Evolutionary conservation across 1,140 invertebrate genomes (phyloP).

Genomic region (Cylas formicarius): DNA sequence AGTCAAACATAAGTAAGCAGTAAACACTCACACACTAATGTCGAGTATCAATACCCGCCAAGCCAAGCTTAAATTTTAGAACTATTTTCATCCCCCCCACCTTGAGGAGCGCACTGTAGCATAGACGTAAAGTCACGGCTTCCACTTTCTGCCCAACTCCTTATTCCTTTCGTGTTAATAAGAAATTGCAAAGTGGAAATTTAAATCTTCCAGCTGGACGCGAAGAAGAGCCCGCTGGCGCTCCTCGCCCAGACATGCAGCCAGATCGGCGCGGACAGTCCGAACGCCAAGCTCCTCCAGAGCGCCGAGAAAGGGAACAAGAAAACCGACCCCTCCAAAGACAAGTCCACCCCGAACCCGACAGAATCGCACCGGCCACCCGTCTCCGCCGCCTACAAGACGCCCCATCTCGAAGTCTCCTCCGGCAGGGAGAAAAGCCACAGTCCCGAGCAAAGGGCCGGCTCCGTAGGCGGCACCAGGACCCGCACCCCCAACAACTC

Average conservation of each 20-base stretch:
- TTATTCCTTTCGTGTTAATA: too few species aligned
- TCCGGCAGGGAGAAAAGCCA: constrained; percentile 57
- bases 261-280: constrained; percentile 84
- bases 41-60: too few species aligned
- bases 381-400: constrained; percentile 29
- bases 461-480: constrained; percentile 42
- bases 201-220: constrained; percentile 86
- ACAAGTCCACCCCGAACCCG: constrained; percentile 50
- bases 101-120: too few species aligned
- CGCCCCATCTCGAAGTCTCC: constrained; percentile 51
- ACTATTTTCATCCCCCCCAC: too few species aligned
- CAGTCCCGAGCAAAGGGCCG: constrained; percentile 49
- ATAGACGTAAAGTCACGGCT: too few species aligned
- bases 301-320: constrained; percentile 49
- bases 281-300: constrained; percentile 61
- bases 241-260: constrained; percentile 91
- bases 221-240: constrained; percentile 90
- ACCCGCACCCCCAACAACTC: constrained; percentile 47
- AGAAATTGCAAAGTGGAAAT: too few species aligned
- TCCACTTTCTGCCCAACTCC: too few species aligned
- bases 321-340: constrained; percentile 45
- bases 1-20: too few species aligned
- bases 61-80: too few species aligned
- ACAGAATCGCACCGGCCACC: constrained; percentile 35
- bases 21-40: too few species aligned